Evolutionary conservation across 2,888 invertebrate genomes (phyloP).

Genomic region (Melikaiella ostensackeni): DNA sequence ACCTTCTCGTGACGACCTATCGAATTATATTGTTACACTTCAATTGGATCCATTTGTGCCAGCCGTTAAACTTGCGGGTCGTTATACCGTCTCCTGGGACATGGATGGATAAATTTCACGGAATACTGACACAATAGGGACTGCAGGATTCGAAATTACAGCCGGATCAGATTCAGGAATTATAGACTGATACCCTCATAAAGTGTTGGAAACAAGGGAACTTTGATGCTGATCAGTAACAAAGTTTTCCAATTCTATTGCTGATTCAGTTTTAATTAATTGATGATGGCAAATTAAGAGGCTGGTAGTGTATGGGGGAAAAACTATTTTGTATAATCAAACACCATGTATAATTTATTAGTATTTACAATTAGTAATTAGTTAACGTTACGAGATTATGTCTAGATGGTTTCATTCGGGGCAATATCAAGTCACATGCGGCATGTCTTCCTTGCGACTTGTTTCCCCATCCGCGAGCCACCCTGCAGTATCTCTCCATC

Average conservation of each 20-base stretch:
- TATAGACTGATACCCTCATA: not conserved
- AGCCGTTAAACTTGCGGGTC: conserved; percentile 18
- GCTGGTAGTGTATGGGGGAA: too few species aligned
- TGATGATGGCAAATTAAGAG: not conserved
- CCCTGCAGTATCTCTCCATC: too few species aligned
- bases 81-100: conserved; percentile 11
- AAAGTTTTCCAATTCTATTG: not conserved
- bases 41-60: conserved; percentile 24
- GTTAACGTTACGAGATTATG: too few species aligned
- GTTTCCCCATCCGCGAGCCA: too few species aligned
- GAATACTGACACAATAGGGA: not conserved
- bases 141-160: not conserved
- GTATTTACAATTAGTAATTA: too few species aligned
- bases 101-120: not conserved
- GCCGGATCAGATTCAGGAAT: not conserved
- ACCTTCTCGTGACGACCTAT: conserved; percentile 15
- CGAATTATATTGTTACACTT: conserved; percentile 34
- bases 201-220: not conserved
- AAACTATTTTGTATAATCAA: too few species aligned
- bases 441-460: too few species aligned
- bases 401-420: too few species aligned
- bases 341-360: too few species aligned
- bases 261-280: not conserved
- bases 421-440: too few species aligned
- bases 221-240: not conserved